Evolutionary conservation across 2,888 invertebrate species (phyloP), one percentile per base, ranked within the genome.

Genomic region (Morpho achilles): DNA sequence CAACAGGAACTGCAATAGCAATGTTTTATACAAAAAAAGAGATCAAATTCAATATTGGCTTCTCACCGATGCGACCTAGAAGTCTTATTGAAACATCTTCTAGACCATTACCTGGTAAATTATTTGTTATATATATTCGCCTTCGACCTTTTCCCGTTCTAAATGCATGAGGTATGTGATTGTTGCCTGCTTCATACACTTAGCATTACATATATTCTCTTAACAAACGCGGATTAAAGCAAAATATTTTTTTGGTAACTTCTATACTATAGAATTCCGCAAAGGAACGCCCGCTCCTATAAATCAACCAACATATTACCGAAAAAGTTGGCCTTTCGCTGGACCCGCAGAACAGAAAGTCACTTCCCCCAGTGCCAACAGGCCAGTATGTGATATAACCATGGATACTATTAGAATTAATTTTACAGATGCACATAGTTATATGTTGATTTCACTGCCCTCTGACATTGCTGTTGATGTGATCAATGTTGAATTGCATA

Each of bases 61-160:
- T 87, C 59, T 82, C 84, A 0, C 71, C 76, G 0, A 73, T 67
- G 60, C 32, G 59, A 6, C 80, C 85, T 0, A 73, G 74, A 50
- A 78, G 63, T 45, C 63, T 86, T n/a, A 68, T 55, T 3, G 87
- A 87, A 70, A 87, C 88, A 0, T 77, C 76, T 43, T 22, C 45
- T 3, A 69, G 70, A 48, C 89, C 89, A 1, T 62, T 87, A 50
- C 77, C 86, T 72, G 85, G 89, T 87, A 74, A 66, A 47, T 39
- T 42, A 32, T 46, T 16, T 16, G 16, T 16, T 32, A 32, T 32
- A 9, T 42, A 5, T 44, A 32, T 16, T 16, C 16, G 16, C 16
- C 16, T 16, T n/a, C n/a, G 16, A 16, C 16, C 16, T 16, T 16
- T 1, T 16, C 16, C 16, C 16, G 1, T 16, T 16, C 16, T 16